Evolutionary conservation across 2,797 vertebrate species (phyloP).

Genomic region (Carcharodon carcharias): DNA sequence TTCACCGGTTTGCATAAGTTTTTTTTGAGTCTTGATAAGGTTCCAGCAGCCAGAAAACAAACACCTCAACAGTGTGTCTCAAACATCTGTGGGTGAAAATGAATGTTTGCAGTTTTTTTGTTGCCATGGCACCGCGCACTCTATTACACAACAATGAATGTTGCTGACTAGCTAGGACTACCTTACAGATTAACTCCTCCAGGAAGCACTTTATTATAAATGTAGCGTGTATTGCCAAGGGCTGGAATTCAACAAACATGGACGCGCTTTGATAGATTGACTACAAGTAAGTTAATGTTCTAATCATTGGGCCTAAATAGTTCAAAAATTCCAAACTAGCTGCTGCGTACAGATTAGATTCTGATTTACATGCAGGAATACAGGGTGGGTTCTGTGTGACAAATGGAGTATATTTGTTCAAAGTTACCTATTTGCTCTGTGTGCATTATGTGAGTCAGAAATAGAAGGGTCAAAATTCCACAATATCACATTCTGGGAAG

Average conservation of each 20-base stretch:
- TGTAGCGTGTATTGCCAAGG: background rate
- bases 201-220: background rate
- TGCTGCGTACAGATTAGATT: background rate
- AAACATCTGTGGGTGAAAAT: background rate
- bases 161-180: background rate
- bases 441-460: background rate
- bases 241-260: background rate
- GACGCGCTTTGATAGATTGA: background rate
- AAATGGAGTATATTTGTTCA: background rate
- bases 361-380: background rate
- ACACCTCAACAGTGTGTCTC: background rate
- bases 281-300: background rate
- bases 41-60: background rate
- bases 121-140: background rate
- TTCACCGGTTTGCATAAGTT: background rate
- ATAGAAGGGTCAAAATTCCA: background rate
- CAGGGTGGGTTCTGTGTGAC: background rate
- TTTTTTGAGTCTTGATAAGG: background rate
- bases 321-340: background rate
- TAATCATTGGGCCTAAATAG: background rate
- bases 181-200: background rate
- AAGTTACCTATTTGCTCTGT: background rate
- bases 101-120: background rate
- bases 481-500: background rate
- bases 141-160: background rate